Base-by-base conservation (phyloP, 2,797 vertebrate genomes). In the Delichon dasypus region DNA sequence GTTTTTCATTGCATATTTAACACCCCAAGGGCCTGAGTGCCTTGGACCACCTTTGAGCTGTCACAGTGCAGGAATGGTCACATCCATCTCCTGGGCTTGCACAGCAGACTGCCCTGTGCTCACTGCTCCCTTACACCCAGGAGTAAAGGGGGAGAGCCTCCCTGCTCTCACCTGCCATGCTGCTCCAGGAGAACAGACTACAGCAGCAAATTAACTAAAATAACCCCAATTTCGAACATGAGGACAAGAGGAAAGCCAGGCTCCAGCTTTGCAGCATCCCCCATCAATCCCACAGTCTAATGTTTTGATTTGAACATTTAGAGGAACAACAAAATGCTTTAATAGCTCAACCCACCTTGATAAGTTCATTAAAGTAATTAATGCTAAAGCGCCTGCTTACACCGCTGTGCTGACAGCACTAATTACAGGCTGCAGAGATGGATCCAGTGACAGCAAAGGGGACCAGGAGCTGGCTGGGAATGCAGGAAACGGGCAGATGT, bases 341-440 rank as follows among this genome's bases (percentile, higher is more conserved):
- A 88, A 71, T 16, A 95, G 90, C 93, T 96, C 95, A 89, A 48
- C 80, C 78, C 19, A 86, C 89, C 80, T 90, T 71, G 58, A 27
- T 72, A 94, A 91, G 84, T 95, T 96, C 79, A 95, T 96, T 92
- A 93, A 95, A 93, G 93, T 91, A 96, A 96, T 89, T 94, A 93
- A 72, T 86, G 83, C 84, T 77, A 71, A 85, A 95, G 40, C 57
- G 81, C 77, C 74, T 97, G 93, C 95, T 88, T 48, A 71, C 74
- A 36, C n/a, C 7, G 58, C 81, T 92, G 25, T 65, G 83, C 84
- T 93, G 88, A 75, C 89, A 86, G 94, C 86, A 53, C 66, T 85
- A 85, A 95, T 90, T 94, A 58, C 16, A 23, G 67, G 66, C 55
- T 82, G 88, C 47, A 42, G 77, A 50, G 55, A 57, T 79, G 93